A percentile compares a stretch with the other conserved stretches of the same genome.
phyloP scores from a whole-genome alignment of 2,797 vertebrate species.

The Gallinago nigripennis region DNA sequence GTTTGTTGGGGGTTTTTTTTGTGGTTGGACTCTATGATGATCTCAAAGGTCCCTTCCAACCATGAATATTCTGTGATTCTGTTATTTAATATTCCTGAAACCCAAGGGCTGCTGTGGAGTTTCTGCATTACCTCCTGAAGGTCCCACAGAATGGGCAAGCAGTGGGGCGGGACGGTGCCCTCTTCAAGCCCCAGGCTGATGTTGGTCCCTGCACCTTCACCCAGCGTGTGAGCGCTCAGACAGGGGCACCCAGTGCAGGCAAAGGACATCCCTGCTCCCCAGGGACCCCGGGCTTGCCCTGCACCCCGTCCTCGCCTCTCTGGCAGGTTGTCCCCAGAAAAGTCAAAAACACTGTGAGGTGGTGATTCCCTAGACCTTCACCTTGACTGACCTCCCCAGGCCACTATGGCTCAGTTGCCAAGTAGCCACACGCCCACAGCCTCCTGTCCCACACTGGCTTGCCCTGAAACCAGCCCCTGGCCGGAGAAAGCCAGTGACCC shows the following conservation, averaged over 20 bases:
- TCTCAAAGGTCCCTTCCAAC: no score
- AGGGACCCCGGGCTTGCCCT: accelerated
- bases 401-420: not conserved
- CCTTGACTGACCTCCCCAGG: accelerated
- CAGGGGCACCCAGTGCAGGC: accelerated
- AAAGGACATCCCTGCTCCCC: no score
- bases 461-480: accelerated
- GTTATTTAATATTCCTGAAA: not conserved
- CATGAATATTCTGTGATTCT: no score
- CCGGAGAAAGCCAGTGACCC: accelerated
- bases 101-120: not conserved
- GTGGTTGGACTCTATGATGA: no score
- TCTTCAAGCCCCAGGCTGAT: not conserved
- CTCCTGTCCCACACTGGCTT: accelerated
- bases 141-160: not conserved
- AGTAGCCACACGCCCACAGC: accelerated
- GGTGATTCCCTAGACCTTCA: not conserved
- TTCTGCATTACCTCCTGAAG: not conserved
- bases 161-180: not conserved
- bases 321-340: not conserved
- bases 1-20: no score
- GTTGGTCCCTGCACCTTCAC: not conserved
- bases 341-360: accelerated
- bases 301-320: not conserved
- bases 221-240: accelerated